phyloP scores from a whole-genome alignment of 2,797 vertebrate genomes.

The Schizopygopsis pylzovi region DNA sequence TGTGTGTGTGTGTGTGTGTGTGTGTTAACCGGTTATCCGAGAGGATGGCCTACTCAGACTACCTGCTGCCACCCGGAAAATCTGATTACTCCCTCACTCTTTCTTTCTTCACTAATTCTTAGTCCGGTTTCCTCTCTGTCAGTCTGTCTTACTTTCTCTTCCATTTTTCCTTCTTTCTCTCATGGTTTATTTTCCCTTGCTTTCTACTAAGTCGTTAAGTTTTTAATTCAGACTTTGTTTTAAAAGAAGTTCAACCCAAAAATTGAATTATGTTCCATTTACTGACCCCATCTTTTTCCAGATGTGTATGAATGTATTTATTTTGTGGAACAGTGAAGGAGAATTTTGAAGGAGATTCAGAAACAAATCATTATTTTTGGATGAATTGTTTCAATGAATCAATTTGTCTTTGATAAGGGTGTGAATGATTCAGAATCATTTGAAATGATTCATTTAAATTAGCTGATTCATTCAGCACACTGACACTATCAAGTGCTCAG shows the following conservation, averaged over 20 bases:
- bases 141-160: conserved; percentile 63
- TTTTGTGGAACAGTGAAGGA: not conserved
- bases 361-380: not conserved
- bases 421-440: not conserved
- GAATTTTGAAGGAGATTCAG: not conserved
- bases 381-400: not conserved
- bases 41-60: conserved; percentile 66
- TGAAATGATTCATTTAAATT: not conserved
- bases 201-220: not conserved
- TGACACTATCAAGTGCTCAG: not conserved
- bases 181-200: conserved; percentile 53
- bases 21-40: conserved; percentile 30
- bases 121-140: conserved; percentile 49
- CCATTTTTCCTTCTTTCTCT: conserved; percentile 59
- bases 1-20: not conserved
- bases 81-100: conserved; percentile 72
- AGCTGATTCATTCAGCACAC: not conserved
- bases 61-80: conserved; percentile 78
- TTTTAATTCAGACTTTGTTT: not conserved
- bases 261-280: not conserved
- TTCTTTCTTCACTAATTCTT: conserved; percentile 9
- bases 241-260: not conserved
- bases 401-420: not conserved
- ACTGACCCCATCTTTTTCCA: not conserved
- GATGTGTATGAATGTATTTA: not conserved